Conservation (phyloP, 1,140 invertebrate species). For the Anastatus disparis region DNA sequence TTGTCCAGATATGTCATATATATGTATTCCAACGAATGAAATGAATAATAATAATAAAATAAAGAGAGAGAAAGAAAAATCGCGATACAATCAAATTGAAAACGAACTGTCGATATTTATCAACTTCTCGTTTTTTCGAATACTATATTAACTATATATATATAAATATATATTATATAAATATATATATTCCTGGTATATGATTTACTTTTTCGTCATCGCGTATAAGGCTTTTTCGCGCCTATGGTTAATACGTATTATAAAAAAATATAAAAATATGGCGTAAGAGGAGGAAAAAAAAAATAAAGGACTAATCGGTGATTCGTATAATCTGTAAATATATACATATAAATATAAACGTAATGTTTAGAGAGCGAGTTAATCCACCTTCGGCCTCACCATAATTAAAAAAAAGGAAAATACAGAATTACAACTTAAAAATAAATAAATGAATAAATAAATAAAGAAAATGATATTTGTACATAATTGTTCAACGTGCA, state of each 20-base stretch:
- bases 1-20: background rate
- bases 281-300: background rate
- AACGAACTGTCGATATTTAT: conserved; percentile 38
- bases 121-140: conserved; percentile 29
- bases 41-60: background rate
- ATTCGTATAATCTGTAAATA: conserved; percentile 22
- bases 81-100: conserved; percentile 38
- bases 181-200: conserved; percentile 13
- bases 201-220: conserved; percentile 26
- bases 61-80: background rate
- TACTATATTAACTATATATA: conserved; percentile 8
- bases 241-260: conserved; percentile 18
- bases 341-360: too few species aligned
- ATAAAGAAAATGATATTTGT: conserved; percentile 38
- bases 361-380: background rate
- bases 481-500: conserved; percentile 34
- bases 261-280: background rate
- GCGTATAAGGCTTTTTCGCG: conserved; percentile 19
- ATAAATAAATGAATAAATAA: too few species aligned
- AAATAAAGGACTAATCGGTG: background rate
- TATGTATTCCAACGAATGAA: too few species aligned
- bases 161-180: conserved; percentile 19
- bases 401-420: too few species aligned
- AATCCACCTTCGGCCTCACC: conserved; percentile 29
- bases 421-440: too few species aligned